Evolutionary conservation across 2,797 vertebrate genomes (phyloP), one percentile per base, ranked within the genome.

Genomic region (Cacajao melanocephalus): DNA sequence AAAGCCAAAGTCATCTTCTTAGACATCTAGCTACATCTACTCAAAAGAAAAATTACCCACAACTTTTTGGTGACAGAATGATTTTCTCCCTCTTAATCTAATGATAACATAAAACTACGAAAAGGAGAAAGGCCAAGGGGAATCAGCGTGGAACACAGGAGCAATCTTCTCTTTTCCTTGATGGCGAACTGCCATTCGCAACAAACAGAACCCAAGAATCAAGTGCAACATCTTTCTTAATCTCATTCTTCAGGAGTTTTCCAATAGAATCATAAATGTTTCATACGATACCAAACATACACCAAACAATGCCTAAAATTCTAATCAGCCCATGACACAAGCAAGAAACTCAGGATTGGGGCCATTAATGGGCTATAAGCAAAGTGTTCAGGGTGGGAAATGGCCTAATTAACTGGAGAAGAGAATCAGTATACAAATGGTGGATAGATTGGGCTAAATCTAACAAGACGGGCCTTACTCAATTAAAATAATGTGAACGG

Each of bases 401-500:
- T 61, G 8, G 5, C 33, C 48, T 88, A 41, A 83, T 72, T 86
- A 93, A 79, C 46, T 93, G 58, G 7, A 80, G 28, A 76, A 89
- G 28, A 87, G 44, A 86, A 64, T 79, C 44, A 48, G 19, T 39
- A 93, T 81, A 26, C 41, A 64, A 80, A 90, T 48, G 17, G 52
- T 83, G 8, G 55, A 55, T 8, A 55, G 20, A 61, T 4, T 7
- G 36, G 75, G 70, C 61, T 93, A 93, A 88, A 57, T 79, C 81
- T 86, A 93, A 90, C 46, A 88, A 89, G 58, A 88, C 61, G 28
- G 33, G 44, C 33, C 3, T 52, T 57, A 70, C 58, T 80, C 33
- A 46, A 94, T 88, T 92, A 88, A 79, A 95, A 84, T 52, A n/a
- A 93, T 75, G 28, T 84, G 76, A n/a, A 61, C 22, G 13, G 58